Evolutionary conservation across 2,113 vertebrate genomes (phyloP).

Genomic region (Myiozetetes cayanensis): DNA sequence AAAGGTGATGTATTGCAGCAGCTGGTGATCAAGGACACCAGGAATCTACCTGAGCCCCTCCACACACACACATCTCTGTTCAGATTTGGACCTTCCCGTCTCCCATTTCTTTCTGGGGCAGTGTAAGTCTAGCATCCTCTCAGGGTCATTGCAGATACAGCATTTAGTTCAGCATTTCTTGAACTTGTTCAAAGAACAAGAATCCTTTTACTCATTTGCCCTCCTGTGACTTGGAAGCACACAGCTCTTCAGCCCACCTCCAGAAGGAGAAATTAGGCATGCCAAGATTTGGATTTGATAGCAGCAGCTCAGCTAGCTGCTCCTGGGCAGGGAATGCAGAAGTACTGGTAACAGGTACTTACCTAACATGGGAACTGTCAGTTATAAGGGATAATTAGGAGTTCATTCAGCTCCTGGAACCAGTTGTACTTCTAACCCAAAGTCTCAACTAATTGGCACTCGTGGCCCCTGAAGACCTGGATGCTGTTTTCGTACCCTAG

Average conservation of each 20-base stretch:
- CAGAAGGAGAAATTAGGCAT: neutral
- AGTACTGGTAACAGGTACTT: neutral
- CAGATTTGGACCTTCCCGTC: neutral
- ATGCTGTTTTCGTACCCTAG: neutral
- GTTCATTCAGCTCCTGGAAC: neutral
- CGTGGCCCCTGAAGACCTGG: neutral
- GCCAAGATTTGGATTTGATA: neutral
- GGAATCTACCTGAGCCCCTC: neutral
- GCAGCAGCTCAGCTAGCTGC: neutral
- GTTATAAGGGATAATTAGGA: neutral
- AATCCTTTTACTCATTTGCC: neutral
- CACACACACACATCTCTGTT: neutral
- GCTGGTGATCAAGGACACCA: neutral
- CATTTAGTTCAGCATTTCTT: neutral
- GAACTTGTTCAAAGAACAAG: neutral
- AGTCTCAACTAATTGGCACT: neutral
- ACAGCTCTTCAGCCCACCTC: neutral
- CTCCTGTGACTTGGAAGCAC: neutral
- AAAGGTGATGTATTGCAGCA: neutral
- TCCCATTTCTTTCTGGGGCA: neutral
- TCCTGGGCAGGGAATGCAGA: neutral
- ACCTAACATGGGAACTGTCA: neutral
- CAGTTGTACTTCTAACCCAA: neutral
- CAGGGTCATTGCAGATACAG: rapidly evolving
- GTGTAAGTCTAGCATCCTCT: rapidly evolving